These are phyloP conservation scores for Penelope pileata DNA, from an alignment of 2,113 vertebrate species.

Conservation along the genomic window DNA sequence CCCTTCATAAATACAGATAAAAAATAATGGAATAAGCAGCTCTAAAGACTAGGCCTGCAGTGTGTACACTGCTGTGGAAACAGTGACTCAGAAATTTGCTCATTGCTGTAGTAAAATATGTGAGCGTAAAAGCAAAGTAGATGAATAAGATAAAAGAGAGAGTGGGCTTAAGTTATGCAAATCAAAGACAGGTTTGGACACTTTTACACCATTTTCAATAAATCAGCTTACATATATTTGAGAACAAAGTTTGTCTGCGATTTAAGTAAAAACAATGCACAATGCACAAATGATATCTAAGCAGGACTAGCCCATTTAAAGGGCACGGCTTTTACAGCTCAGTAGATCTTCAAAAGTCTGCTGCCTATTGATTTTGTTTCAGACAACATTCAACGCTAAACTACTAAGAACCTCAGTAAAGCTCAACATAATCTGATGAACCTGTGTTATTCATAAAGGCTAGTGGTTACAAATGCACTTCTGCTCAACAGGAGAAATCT, in stretches of 20 bases:
- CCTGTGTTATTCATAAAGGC: background rate
- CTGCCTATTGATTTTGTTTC: background rate
- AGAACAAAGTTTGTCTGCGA: background rate
- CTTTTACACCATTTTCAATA: background rate
- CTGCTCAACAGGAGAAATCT: background rate
- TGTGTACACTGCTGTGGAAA: background rate
- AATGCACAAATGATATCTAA: background rate
- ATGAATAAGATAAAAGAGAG: background rate
- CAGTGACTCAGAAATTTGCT: background rate
- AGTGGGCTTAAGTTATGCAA: background rate
- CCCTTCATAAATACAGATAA: background rate
- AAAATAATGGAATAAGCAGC: background rate
- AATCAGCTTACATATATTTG: background rate
- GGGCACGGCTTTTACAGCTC: background rate
- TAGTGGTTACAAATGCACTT: background rate
- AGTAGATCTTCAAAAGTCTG: background rate
- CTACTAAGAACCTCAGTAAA: background rate
- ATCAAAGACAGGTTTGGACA: background rate
- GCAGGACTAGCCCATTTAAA: background rate
- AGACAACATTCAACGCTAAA: background rate
- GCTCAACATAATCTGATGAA: background rate
- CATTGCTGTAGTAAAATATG: background rate
- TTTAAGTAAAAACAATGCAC: background rate
- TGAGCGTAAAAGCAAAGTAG: background rate
- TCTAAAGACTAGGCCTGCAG: background rate